Base-by-base conservation (phyloP, 2,113 vertebrate species). In the Misgurnus mizolepis region DNA sequence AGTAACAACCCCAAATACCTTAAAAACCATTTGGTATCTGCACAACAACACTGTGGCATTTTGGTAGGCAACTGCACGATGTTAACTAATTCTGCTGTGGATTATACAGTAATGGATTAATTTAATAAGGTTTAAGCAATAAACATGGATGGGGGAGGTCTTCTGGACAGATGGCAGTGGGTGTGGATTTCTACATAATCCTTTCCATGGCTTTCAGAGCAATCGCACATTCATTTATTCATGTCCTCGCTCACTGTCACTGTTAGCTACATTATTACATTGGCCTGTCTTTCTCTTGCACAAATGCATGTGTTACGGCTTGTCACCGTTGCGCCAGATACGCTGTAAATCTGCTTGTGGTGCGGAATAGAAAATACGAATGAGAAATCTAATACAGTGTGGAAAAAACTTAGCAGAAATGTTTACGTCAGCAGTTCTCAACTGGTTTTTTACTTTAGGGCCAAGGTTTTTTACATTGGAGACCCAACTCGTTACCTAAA, bases 101-200 rank as follows among this genome's bases (percentile, higher is more conserved):
- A 7, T 17, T 11, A 75, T 47, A 34, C 47, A 34, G 27, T 34
- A 34, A 34, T 34, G 27, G 27, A 34, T 34, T 34, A 34, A 34
- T 34, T 34, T 34, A 34, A 34, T 47, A 75, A 75, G 14, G 56
- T 47, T 62, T 47, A 61, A 15, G 10, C 4, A 75, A 6, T 43
- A 62, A 62, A 62, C 40, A 45, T 34, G 43, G 34, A 11, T 45
- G 67, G 55, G 43, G 34, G 18, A 47, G 67, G 55, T 7, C 41
- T 70, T 39, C 34, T 15, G 22, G 72, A 49, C 72, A 62, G 56
- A 75, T 75, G 72, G 56, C 18, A 10, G 43, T 62, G 40, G 18
- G 41, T 49, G 12, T 62, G 41, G n/a, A 56, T 56, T n/a, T 6
- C 55, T 56, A n/a, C 55, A 74, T 27, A 61, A 34, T 47, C 41